phyloP scores from a whole-genome alignment of 2,113 vertebrate species.

The Prunella himalayana region DNA sequence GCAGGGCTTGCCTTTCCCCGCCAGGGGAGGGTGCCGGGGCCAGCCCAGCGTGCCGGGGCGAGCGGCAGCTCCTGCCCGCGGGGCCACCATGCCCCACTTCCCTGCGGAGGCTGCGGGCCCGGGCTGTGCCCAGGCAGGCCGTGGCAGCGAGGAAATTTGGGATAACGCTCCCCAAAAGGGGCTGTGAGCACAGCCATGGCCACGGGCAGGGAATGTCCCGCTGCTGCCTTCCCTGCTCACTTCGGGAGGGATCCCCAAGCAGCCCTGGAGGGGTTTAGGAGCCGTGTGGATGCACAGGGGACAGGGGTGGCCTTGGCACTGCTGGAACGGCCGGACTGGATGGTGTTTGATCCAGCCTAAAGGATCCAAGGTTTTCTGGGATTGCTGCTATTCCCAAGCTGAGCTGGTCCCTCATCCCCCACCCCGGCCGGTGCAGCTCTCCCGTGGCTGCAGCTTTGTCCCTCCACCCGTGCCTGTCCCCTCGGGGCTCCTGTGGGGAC shows the following conservation, averaged over 20 bases:
- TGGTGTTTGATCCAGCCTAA: too few relatives aligned
- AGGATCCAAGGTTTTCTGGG: fast-evolving
- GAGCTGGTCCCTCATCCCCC: neutral
- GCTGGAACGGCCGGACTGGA: neutral
- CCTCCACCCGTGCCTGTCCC: neutral
- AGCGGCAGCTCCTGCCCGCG: neutral
- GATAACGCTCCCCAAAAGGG: neutral
- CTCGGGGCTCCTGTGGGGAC: neutral
- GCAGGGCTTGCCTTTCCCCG: neutral
- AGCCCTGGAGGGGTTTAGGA: neutral
- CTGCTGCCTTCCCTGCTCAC: neutral
- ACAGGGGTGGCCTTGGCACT: neutral
- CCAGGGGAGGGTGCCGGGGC: fast-evolving
- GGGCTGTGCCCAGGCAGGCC: neutral
- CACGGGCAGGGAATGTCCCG: fast-evolving
- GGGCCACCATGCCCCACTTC: fast-evolving
- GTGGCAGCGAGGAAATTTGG: neutral
- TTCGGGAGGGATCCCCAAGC: fast-evolving
- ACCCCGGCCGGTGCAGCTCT: fast-evolving
- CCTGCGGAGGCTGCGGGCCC: neutral
- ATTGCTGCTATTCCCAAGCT: fast-evolving
- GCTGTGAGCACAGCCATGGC: fast-evolving
- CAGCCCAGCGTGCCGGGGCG: neutral
- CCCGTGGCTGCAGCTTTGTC: neutral
- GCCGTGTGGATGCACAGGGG: neutral